phyloP scores from a whole-genome alignment of 2,888 invertebrate genomes.

The Cyclophora punctaria region DNA sequence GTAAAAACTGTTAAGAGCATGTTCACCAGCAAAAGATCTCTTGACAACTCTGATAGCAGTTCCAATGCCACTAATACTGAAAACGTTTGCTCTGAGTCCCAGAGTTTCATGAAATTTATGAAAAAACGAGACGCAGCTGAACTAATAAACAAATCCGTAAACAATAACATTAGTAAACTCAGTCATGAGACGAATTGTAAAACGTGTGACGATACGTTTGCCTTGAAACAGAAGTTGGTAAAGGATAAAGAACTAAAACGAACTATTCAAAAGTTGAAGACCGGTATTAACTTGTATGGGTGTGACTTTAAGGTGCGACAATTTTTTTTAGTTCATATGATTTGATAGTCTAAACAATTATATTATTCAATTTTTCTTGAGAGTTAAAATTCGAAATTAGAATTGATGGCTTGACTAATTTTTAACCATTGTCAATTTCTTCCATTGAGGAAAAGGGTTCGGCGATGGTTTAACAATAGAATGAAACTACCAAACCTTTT shows the following conservation, averaged over 20 bases:
- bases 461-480: too few species aligned
- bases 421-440: too few species aligned
- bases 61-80: slow-evolving; percentile 2
- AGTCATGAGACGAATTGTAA: slow-evolving; percentile 32
- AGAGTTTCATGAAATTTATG: slow-evolving; percentile 58
- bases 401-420: too few species aligned
- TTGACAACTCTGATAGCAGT: background rate
- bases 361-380: too few species aligned
- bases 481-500: too few species aligned
- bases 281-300: slow-evolving; percentile 63
- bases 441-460: too few species aligned
- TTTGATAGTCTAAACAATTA: too few species aligned
- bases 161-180: slow-evolving; percentile 7
- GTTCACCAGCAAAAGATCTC: slow-evolving; percentile 26
- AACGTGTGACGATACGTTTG: slow-evolving; percentile 49
- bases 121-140: slow-evolving; percentile 36
- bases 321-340: background rate
- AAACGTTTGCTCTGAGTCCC: slow-evolving; percentile 22
- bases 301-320: slow-evolving; percentile 64
- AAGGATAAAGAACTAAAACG: slow-evolving; percentile 39
- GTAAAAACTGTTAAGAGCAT: slow-evolving; percentile 51
- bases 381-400: background rate
- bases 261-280: slow-evolving; percentile 54
- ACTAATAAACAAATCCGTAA: slow-evolving; percentile 14
- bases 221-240: slow-evolving; percentile 40